phyloP scores from a whole-genome alignment of 2,113 vertebrate genomes.

The Eidolon helvum region DNA sequence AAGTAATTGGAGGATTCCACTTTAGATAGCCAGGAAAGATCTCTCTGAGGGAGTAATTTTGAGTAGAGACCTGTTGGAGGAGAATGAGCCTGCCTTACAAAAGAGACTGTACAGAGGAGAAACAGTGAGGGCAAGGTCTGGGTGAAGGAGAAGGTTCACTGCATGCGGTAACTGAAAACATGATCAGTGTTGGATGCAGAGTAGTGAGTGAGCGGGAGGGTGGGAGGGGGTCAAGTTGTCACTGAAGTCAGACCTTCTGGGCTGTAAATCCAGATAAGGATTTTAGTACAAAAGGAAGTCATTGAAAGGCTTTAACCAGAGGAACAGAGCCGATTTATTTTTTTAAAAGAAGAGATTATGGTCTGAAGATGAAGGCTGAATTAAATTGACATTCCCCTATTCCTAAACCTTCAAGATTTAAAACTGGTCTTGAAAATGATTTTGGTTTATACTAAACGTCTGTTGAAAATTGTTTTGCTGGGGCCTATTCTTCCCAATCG shows the following conservation, averaged over 20 bases:
- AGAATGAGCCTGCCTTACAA: neutral
- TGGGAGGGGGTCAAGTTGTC: too few species aligned
- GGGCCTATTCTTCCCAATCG: neutral
- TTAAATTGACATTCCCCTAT: neutral
- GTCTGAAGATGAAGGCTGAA: neutral
- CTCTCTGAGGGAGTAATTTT: neutral
- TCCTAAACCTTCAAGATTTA: neutral
- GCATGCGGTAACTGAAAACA: too few species aligned
- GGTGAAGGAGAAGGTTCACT: neutral
- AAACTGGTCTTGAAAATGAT: neutral
- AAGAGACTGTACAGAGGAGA: neutral
- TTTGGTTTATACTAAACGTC: neutral
- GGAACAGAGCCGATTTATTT: too few species aligned
- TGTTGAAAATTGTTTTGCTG: neutral
- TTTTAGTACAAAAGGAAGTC: neutral
- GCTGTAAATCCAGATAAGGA: neutral
- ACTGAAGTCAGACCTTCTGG: neutral
- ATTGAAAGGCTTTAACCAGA: neutral
- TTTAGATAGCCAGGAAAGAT: neutral
- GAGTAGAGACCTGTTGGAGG: neutral
- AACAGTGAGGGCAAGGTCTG: fast-evolving
- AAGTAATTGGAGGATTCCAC: neutral
- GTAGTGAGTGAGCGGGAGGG: neutral
- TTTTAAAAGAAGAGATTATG: neutral
- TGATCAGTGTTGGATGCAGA: neutral